Evolutionary conservation across 1,140 invertebrate species (phyloP).

Genomic region (Lepidostoma basale): DNA sequence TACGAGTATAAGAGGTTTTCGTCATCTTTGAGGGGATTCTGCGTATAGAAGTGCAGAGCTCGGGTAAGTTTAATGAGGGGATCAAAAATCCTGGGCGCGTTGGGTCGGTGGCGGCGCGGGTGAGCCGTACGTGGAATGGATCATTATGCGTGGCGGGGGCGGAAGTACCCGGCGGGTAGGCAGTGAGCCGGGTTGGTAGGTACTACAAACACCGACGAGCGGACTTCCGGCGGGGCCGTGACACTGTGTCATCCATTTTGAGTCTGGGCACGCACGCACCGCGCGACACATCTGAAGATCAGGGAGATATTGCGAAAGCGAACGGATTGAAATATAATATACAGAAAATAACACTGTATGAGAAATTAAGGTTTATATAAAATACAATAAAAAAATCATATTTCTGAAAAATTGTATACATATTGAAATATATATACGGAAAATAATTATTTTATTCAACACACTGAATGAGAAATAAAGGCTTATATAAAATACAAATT

Average conservation of each 20-base stretch:
- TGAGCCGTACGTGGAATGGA: neutral
- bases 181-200: neutral
- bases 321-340: too few relatives aligned
- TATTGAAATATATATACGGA: neutral
- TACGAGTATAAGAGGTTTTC: too few relatives aligned
- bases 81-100: neutral
- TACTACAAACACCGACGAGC: neutral
- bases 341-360: too few relatives aligned
- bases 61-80: neutral
- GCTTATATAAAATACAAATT: too few relatives aligned
- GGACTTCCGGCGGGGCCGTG: constrained; percentile 8
- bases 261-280: neutral
- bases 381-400: too few relatives aligned
- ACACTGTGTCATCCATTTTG: constrained; percentile 21
- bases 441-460: too few relatives aligned
- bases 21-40: neutral
- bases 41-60: neutral
- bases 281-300: neutral
- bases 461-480: too few relatives aligned
- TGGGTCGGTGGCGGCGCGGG: neutral
- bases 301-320: too few relatives aligned
- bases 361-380: neutral
- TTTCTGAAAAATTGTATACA: neutral
- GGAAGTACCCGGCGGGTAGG: neutral
- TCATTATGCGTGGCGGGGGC: neutral